Evolutionary conservation across 2,113 vertebrate genomes (phyloP).

Genomic region (Heteronetta atricapilla): DNA sequence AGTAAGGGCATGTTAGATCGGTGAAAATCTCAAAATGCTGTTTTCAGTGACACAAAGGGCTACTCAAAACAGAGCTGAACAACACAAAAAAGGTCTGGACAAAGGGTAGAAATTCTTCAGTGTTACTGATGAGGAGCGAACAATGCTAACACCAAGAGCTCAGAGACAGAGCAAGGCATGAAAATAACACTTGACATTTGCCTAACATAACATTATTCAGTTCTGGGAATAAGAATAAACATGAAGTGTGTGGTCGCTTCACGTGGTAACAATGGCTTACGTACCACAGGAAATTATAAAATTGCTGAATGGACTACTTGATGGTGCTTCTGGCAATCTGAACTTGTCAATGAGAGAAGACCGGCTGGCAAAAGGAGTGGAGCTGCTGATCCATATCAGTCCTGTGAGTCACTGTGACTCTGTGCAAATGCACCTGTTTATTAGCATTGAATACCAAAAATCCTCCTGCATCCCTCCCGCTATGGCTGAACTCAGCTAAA

Average conservation of each 20-base stretch:
- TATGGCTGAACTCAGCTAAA: background rate
- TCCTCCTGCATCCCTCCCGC: background rate
- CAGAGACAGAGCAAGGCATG: background rate
- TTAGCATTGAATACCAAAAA: background rate
- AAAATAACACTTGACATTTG: background rate
- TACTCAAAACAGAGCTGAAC: background rate
- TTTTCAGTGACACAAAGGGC: background rate
- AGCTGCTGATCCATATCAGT: background rate
- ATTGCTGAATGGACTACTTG: background rate
- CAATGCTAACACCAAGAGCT: background rate
- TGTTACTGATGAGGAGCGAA: background rate
- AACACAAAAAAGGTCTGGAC: background rate
- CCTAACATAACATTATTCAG: background rate
- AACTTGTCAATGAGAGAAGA: background rate
- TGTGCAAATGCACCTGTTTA: background rate
- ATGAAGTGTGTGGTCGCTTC: background rate
- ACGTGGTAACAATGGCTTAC: background rate
- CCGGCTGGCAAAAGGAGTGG: background rate
- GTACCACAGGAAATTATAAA: background rate
- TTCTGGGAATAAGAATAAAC: background rate
- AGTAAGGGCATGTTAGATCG: background rate
- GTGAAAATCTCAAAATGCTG: background rate
- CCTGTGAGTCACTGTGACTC: fast-evolving
- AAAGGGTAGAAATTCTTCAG: background rate
- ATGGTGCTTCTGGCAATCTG: background rate